Evolutionary conservation across 2,888 invertebrate species (phyloP).

Genomic region (Salpingus planirostris): DNA sequence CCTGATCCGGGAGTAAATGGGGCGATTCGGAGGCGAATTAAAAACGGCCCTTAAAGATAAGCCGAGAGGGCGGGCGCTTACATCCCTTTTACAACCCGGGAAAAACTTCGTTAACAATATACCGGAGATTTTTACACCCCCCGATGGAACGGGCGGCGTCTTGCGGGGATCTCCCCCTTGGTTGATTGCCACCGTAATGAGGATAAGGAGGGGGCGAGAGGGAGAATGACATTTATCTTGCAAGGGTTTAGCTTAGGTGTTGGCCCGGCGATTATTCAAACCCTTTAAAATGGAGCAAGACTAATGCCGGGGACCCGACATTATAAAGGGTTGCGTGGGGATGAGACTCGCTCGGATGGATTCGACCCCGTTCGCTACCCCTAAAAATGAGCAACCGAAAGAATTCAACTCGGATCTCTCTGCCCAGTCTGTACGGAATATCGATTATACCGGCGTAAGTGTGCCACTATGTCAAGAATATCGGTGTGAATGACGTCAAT

Average conservation of each 20-base stretch:
- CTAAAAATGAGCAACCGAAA: too few species aligned
- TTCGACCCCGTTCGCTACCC: too few species aligned
- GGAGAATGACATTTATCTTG: conserved; percentile 43
- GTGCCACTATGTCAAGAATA: too few species aligned
- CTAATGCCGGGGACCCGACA: conserved; percentile 36
- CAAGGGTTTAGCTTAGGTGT: conserved; percentile 39
- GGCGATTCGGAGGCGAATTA: conserved; percentile 39
- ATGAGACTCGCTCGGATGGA: too few species aligned
- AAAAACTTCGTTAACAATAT: conserved; percentile 39
- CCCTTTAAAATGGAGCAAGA: conserved; percentile 40
- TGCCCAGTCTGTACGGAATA: too few species aligned
- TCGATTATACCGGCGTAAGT: too few species aligned
- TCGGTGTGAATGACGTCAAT: too few species aligned
- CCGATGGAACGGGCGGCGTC: too few species aligned
- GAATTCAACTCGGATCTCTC: too few species aligned
- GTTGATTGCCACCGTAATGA: conserved; percentile 38
- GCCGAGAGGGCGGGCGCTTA: conserved; percentile 39
- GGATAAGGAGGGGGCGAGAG: conserved; percentile 37
- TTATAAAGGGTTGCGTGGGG: conserved; percentile 36
- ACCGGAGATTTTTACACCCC: conserved; percentile 30
- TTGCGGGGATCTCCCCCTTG: conserved; percentile 31
- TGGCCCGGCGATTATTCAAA: conserved; percentile 39
- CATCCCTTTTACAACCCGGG: conserved; percentile 35
- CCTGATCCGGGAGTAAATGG: conserved; percentile 34
- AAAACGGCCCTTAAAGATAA: conserved; percentile 42